Conservation (phyloP, 2,888 invertebrate species). For the Dicroscelio sp. region DNA sequence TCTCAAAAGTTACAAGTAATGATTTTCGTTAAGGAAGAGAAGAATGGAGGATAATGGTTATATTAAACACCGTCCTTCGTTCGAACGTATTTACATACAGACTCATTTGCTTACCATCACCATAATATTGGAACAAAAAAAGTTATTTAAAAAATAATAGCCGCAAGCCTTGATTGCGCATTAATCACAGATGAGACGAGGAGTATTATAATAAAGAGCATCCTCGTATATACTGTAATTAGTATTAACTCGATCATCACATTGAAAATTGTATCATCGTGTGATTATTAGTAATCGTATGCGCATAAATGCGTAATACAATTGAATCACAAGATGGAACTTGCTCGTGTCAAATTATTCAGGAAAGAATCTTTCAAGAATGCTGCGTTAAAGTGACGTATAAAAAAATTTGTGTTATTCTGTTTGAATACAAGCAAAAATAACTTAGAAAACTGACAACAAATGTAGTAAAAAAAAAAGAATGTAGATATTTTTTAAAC, state of each 20-base stretch:
- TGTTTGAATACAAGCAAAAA: too few relatives aligned
- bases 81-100: too few relatives aligned
- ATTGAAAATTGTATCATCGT: slow-evolving; percentile 59
- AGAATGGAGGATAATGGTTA: slow-evolving; percentile 70
- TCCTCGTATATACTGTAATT: slow-evolving; percentile 64
- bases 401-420: too few relatives aligned
- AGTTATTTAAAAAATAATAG: slow-evolving; percentile 68
- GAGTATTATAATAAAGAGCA: slow-evolving; percentile 76
- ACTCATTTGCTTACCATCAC: slow-evolving; percentile 1
- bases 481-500: too few relatives aligned
- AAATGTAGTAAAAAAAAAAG: too few relatives aligned
- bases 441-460: too few relatives aligned
- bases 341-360: slow-evolving; percentile 63
- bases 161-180: slow-evolving; percentile 76
- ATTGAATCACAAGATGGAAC: slow-evolving; percentile 54
- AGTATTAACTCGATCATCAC: too few relatives aligned
- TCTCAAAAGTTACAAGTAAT: slow-evolving; percentile 36
- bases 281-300: slow-evolving; percentile 56
- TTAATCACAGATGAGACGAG: slow-evolving; percentile 64
- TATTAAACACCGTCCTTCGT: slow-evolving; percentile 60
- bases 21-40: slow-evolving; percentile 65
- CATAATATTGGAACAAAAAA: slow-evolving; percentile 41
- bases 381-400: neutral
- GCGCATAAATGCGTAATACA: slow-evolving; percentile 32
- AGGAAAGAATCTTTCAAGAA: slow-evolving; percentile 54